Base-by-base conservation (phyloP, 1,140 invertebrate genomes). In the Atopsyche davidsoni region DNA sequence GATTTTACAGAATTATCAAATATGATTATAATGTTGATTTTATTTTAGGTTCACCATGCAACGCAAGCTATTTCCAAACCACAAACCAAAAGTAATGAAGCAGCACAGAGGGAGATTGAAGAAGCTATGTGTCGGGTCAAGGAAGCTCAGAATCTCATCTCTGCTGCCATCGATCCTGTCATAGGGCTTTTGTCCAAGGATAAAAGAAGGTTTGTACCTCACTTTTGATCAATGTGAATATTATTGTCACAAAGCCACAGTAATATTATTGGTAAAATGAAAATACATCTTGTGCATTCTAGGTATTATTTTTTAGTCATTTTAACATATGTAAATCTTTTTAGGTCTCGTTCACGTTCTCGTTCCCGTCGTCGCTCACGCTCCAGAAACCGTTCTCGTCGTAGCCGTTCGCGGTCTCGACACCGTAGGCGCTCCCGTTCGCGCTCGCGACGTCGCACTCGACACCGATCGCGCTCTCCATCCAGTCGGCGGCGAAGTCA, bases 71-170 rank as follows among this genome's bases (percentile, higher is more conserved):
- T 98, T 44, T 79, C 82, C 0, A 96, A 96, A 64, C 94, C 94
- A 2, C 91, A 92, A 67, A 86, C 89, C 0, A 96, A 96, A 68
- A 92, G 86, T 53, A 94, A 95, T 67, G 92, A 96, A 67, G 91
- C 89, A 3, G 91, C 92, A 1, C 91, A 95, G 61, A 80, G 88
- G 39, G 93, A 97, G 73, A 96, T 97, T 36, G 93, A 97, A 63
- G 94, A 96, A 66, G 93, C 93, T 0, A 95, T 98, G 92, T 91
- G 91, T 22, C 77, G 93, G 55, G 92, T 96, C 0, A 95, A 95
- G 62, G 92, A 97, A 73, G 92, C 92, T 0, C 92, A 96, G 66
- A 92, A 87, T 65, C 77, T 94, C 50, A 95, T 96, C 43, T 89
- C 91, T 6, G 89, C 90, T 10, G 87, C 92, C 4, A 93, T 95